These are phyloP conservation scores for Oreonectes daqikongensis DNA, from an alignment of 2,797 vertebrate species.

Conservation along the genomic window DNA sequence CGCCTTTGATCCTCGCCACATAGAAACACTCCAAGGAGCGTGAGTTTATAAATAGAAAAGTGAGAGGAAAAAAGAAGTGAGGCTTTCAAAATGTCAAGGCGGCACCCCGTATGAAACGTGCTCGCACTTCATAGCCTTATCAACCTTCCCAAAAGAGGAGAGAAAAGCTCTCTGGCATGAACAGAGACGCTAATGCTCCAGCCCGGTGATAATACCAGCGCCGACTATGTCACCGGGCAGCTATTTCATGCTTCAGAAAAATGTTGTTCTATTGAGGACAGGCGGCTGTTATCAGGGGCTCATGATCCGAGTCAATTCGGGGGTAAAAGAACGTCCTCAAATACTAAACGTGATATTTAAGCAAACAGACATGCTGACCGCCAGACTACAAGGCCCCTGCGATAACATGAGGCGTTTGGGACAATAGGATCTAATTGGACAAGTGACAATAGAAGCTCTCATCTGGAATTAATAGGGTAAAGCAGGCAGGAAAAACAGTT, in stretches of 20 bases:
- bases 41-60: slow-evolving; percentile 60
- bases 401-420: slow-evolving; percentile 73
- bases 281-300: slow-evolving; percentile 57
- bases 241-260: slow-evolving; percentile 51
- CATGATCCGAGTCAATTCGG: slow-evolving; percentile 35
- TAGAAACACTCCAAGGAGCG: slow-evolving; percentile 58
- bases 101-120: slow-evolving; percentile 47
- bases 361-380: slow-evolving; percentile 51
- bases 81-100: slow-evolving; percentile 59
- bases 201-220: slow-evolving; percentile 31
- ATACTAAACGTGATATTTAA: slow-evolving; percentile 67
- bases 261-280: slow-evolving; percentile 51
- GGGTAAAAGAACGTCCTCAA: slow-evolving; percentile 48
- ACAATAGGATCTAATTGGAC: slow-evolving; percentile 81
- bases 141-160: slow-evolving; percentile 39
- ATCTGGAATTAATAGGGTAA: slow-evolving; percentile 83
- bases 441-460: slow-evolving; percentile 81
- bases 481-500: slow-evolving; percentile 66
- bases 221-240: slow-evolving; percentile 39
- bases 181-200: background rate
- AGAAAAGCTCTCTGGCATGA: slow-evolving; percentile 39
- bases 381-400: slow-evolving; percentile 75
- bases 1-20: slow-evolving; percentile 58
- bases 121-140: slow-evolving; percentile 48
- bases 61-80: slow-evolving; percentile 37